Conservation (phyloP, 2,113 vertebrate species). For the Centrocercus urophasianus region DNA sequence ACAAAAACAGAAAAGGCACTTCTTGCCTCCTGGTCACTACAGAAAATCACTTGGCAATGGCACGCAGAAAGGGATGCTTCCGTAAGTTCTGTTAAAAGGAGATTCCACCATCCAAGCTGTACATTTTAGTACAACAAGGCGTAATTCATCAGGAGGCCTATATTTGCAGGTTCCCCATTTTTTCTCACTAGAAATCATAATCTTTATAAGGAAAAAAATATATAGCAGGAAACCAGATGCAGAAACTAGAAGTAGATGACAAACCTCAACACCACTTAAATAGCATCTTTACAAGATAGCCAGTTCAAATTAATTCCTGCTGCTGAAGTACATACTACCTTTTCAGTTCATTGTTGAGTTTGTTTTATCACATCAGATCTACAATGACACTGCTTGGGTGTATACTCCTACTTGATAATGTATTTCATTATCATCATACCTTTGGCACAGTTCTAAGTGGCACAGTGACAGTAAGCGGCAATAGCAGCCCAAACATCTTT, state of each 20-base stretch:
- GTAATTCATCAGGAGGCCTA: background rate
- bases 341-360: background rate
- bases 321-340: background rate
- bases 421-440: background rate
- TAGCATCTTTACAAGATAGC: background rate
- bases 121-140: background rate
- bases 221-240: background rate
- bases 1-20: background rate
- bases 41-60: background rate
- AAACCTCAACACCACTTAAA: background rate
- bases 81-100: background rate
- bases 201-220: background rate
- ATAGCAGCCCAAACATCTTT: background rate
- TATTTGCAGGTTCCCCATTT: background rate
- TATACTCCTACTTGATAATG: background rate
- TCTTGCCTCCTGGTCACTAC: background rate
- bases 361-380: background rate
- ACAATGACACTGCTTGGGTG: background rate
- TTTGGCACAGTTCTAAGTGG: background rate
- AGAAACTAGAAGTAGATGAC: background rate
- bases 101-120: background rate
- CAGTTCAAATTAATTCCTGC: background rate
- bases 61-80: background rate
- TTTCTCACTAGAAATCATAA: background rate
- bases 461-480: background rate